phyloP scores from a whole-genome alignment of 53 echinoderm and acorn worm species.

The Mesocentrotus franciscanus region DNA sequence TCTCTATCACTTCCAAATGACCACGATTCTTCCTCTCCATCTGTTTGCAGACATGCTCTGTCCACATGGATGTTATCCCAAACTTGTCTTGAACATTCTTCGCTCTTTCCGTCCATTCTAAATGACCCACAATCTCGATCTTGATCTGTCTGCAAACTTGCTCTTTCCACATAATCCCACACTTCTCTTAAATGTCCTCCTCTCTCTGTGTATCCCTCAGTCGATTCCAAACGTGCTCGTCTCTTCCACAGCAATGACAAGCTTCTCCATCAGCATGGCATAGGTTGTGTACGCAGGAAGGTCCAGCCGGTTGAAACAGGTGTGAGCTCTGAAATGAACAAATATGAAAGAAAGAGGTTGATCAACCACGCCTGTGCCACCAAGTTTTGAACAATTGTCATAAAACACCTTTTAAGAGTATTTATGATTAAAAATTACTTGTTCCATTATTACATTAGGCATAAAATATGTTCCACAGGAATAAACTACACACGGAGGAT shows the following conservation, averaged over 20 bases:
- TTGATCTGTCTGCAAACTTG: no score
- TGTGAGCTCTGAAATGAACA: constrained; percentile 84
- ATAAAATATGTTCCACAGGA: no score
- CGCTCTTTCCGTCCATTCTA: no score
- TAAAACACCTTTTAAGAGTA: no score
- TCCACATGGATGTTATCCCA: neutral
- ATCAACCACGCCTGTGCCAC: no score
- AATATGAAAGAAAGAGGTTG: neutral
- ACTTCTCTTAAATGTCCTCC: neutral
- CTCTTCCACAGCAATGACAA: constrained; percentile 96
- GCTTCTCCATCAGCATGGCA: constrained; percentile 94
- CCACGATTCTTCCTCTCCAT: neutral
- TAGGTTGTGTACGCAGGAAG: constrained; percentile 96
- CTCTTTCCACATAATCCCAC: neutral
- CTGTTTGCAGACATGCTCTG: neutral
- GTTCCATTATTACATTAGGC: no score
- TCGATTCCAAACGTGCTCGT: constrained; percentile 99
- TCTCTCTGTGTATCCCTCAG: constrained; percentile 45
- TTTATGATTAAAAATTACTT: no score
- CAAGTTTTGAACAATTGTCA: no score
- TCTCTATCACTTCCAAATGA: neutral
- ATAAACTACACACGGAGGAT: no score
- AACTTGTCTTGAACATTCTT: no score
- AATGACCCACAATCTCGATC: no score
- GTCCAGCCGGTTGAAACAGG: constrained; percentile 96